Percentiles rank a stretch among this genome's conserved stretches.
Conservation (phyloP, 2,888 invertebrate species). For the Cenopis cana region DNA sequence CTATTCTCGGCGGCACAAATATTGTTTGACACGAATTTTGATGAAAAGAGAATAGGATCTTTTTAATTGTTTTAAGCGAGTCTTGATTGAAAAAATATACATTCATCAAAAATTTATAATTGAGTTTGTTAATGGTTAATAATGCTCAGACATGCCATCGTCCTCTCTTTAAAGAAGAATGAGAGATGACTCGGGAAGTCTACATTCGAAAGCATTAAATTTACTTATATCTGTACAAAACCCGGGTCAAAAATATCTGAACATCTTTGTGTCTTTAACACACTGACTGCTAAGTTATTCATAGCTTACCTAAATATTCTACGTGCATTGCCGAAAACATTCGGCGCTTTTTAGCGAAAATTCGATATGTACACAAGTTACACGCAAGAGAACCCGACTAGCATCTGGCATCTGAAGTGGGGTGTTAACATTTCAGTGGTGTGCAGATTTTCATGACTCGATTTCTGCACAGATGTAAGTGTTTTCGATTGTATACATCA, state of each 20-base stretch:
- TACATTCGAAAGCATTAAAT: neutral
- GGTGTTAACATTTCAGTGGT: neutral
- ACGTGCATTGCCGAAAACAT: no score
- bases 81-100: no score
- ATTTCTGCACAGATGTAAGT: neutral
- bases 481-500: neutral
- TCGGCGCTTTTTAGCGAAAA: no score
- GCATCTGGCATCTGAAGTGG: no score
- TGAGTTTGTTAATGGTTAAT: no score
- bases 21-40: no score
- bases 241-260: neutral
- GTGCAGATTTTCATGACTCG: neutral
- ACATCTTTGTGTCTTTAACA: neutral
- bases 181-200: neutral
- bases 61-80: neutral
- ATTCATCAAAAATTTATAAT: no score
- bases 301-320: no score
- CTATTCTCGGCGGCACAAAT: neutral
- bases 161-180: neutral
- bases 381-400: no score
- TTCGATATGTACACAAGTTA: no score
- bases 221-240: neutral
- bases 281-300: no score
- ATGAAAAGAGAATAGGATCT: neutral
- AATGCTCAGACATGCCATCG: slow-evolving; percentile 2